Evolutionary conservation across 1,140 invertebrate genomes (phyloP), one percentile per base, ranked within the genome.

Genomic region (Panagrolaimus sp.): DNA sequence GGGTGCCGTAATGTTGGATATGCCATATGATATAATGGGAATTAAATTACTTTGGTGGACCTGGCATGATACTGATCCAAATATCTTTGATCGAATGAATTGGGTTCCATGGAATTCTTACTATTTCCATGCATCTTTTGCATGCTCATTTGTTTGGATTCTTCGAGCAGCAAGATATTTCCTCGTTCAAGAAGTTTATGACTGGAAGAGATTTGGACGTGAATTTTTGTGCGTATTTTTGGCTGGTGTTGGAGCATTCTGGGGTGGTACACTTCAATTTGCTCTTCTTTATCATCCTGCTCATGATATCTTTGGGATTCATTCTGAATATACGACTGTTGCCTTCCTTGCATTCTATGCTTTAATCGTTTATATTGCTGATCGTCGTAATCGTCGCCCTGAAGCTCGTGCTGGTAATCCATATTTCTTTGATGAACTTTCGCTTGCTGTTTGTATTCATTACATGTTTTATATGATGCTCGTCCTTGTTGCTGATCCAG

Each of bases 51-150:
- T 91, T 1, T 90, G 90, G 84, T 91, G 90, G 90, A 90, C 89
- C 0, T 91, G 90, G 90, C 90, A 92, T 80, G 90, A 91, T 80
- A 91, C 90, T 0, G 90, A 91, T 83, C 89, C 90, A 2, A 91
- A 91, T 81, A 89, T 92, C 70, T 87, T 78, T 65, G 90, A 91
- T 77, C 86, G 90, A 26, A 88, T 89, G 82, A 91, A 91, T 83
- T 90, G 88, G 88, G 90, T 91, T 0, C 87, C 87, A 1, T 88
- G 86, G 85, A 91, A 89, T 75, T 91, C 89, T 0, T 91, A 90
- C 83, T 91, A 90, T 78, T 91, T 91, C 85, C 90, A 91, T 83
- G 86, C 89, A 0, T 85, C 89, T 0, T 91, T 91, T 82, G 88
- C 89, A 1, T 87, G 88, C 2, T 88, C 88, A 76, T 90, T 91